A percentile compares a stretch with the other conserved stretches of the same genome.
Evolutionary conservation across 2,113 vertebrate genomes (phyloP).

Genomic region (Halcyon malimbica): DNA sequence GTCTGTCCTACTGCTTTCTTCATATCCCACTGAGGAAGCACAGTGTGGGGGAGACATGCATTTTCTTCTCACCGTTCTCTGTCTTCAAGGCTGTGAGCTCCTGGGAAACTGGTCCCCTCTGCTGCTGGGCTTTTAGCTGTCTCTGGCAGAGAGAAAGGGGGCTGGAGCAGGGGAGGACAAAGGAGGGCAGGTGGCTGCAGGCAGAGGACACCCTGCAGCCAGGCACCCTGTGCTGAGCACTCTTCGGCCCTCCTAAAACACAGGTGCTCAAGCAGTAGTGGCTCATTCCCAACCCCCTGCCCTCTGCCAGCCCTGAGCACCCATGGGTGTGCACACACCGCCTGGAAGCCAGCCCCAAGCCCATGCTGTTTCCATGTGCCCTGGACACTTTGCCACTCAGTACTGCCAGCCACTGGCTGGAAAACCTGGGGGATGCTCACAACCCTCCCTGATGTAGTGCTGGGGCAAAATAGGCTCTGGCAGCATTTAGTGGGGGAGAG

Average conservation of each 20-base stretch:
- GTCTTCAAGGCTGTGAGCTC: conserved; percentile 55
- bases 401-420: background rate
- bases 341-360: background rate
- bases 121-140: conserved; percentile 49
- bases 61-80: conserved; percentile 67
- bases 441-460: background rate
- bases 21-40: background rate
- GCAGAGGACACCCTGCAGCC: background rate
- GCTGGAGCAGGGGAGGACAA: background rate
- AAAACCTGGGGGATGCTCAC: background rate
- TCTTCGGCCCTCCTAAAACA: background rate
- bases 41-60: fast-evolving
- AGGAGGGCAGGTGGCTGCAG: background rate
- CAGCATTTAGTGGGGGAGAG: background rate
- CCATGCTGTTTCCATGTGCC: fast-evolving
- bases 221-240: background rate
- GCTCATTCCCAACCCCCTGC: background rate
- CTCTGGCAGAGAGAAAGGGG: conserved; percentile 56
- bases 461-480: background rate
- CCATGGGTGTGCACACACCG: fast-evolving
- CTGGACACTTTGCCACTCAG: fast-evolving
- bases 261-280: fast-evolving
- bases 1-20: background rate
- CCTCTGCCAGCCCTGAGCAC: background rate
- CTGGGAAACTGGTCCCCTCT: background rate